Evolutionary conservation across 1,140 invertebrate genomes (phyloP).

Genomic region (Scaptomyza pallida): DNA sequence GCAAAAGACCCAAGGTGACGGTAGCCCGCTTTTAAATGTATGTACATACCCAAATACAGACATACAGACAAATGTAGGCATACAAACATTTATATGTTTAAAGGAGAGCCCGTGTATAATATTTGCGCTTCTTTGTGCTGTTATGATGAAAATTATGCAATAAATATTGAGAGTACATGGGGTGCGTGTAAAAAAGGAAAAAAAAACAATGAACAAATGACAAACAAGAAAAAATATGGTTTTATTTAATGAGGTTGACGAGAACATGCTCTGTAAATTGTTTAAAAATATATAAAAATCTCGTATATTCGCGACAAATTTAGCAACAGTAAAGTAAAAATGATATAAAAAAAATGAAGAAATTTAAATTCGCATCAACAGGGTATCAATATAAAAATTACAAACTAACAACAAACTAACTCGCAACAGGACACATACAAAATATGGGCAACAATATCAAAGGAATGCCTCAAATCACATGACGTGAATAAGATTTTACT

Average conservation of each 20-base stretch:
- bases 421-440: constrained; percentile 44
- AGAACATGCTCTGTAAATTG: neutral
- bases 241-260: neutral
- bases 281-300: neutral
- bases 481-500: constrained; percentile 35
- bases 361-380: neutral
- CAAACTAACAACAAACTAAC: constrained; percentile 36
- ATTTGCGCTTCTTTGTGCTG: constrained; percentile 8
- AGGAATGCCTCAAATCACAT: constrained; percentile 56
- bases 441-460: constrained; percentile 54
- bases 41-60: neutral
- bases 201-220: constrained; percentile 27
- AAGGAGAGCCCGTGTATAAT: constrained; percentile 1
- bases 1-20: constrained; percentile 6
- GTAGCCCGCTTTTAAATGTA: neutral
- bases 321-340: no score
- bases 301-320: no score
- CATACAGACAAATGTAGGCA: neutral
- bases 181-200: constrained; percentile 49
- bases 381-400: constrained; percentile 9
- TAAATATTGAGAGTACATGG: constrained; percentile 57
- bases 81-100: neutral
- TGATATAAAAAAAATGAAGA: no score
- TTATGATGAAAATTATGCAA: constrained; percentile 56
- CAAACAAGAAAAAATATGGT: neutral